Percentiles rank a stretch among this genome's conserved stretches.
phyloP scores from a whole-genome alignment of 1,140 invertebrate genomes.

The Diachasmimorpha longicaudata region DNA sequence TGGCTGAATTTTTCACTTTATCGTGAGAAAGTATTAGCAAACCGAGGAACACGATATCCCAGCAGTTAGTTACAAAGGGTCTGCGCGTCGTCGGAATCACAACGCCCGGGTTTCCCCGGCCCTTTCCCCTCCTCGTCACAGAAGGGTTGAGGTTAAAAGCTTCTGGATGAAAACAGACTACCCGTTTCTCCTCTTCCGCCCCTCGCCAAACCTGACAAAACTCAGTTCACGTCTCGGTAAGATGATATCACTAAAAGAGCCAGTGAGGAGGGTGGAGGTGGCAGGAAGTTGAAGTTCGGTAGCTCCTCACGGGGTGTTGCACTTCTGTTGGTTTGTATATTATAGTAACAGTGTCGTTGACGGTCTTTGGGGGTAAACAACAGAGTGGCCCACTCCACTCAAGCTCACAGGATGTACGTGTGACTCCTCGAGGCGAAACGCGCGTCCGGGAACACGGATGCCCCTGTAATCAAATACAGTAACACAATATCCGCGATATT shows the following conservation, averaged over 20 bases:
- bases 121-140: not conserved
- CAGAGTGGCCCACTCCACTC: not conserved
- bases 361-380: not conserved
- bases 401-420: constrained; percentile 8
- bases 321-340: not conserved
- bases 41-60: constrained; percentile 30
- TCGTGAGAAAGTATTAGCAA: no score
- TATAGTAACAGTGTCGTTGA: constrained; percentile 5
- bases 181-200: not conserved
- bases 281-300: constrained; percentile 13
- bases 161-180: not conserved
- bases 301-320: not conserved
- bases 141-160: not conserved
- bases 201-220: not conserved
- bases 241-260: constrained; percentile 15
- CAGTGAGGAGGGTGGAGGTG: not conserved
- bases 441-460: constrained; percentile 32
- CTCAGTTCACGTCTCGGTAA: constrained; percentile 12
- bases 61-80: constrained; percentile 9
- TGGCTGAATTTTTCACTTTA: no score
- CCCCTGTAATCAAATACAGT: constrained; percentile 51
- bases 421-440: constrained; percentile 27
- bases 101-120: not conserved
- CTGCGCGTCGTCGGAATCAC: not conserved
- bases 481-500: constrained; percentile 51